Percentiles rank a stretch among this genome's conserved stretches.
Conservation (phyloP, 2,113 vertebrate genomes). For the Holacanthus passer region DNA sequence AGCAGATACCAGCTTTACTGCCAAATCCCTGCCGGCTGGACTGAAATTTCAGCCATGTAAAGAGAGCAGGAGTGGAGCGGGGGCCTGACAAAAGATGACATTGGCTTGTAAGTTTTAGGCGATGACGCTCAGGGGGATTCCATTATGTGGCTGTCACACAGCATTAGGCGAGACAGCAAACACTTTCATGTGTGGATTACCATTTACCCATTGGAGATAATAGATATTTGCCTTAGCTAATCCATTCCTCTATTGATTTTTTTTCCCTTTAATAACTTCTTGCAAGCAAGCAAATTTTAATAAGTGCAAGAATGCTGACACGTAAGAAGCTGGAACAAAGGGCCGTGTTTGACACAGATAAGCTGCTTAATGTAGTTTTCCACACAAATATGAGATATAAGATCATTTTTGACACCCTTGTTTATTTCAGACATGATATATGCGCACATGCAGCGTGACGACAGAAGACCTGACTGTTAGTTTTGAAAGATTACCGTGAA, state of each 20-base stretch:
- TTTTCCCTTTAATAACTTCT: slow-evolving; percentile 81
- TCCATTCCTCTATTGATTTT: slow-evolving; percentile 82
- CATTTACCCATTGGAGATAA: slow-evolving; percentile 86
- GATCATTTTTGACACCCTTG: slow-evolving; percentile 13
- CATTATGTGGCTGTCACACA: slow-evolving; percentile 88
- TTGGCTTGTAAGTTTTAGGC: slow-evolving; percentile 81
- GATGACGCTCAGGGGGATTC: slow-evolving; percentile 81
- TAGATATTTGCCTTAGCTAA: slow-evolving; percentile 85
- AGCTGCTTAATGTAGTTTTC: slow-evolving; percentile 58
- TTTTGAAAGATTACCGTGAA: background rate
- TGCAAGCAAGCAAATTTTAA: slow-evolving; percentile 84
- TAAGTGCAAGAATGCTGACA: slow-evolving; percentile 81
- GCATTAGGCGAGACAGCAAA: slow-evolving; percentile 86
- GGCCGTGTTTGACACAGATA: slow-evolving; percentile 62
- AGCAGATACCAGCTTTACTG: slow-evolving; percentile 78
- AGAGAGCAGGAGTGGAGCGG: slow-evolving; percentile 77
- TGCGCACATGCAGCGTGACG: background rate
- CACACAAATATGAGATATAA: slow-evolving; percentile 28
- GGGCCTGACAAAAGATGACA: slow-evolving; percentile 87
- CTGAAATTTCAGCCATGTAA: slow-evolving; percentile 81
- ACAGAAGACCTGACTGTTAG: background rate
- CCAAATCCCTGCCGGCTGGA: slow-evolving; percentile 78
- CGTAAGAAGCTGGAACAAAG: slow-evolving; percentile 71
- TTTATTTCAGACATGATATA: slow-evolving; percentile 27
- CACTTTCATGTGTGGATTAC: slow-evolving; percentile 90